Base-by-base conservation (phyloP, 2,797 vertebrate genomes). In the Enteromius mattozi region DNA sequence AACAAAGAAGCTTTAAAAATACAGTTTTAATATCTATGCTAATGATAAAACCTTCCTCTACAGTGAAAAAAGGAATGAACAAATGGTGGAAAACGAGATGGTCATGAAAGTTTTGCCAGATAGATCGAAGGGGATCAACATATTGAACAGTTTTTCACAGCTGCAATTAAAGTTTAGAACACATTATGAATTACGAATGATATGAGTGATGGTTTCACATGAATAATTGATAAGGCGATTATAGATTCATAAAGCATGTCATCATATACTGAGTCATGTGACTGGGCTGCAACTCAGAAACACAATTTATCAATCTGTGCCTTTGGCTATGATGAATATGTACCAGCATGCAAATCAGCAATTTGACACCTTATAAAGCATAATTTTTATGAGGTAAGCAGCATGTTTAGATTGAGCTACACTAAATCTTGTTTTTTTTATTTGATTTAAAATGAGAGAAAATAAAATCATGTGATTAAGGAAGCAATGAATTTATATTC, bases 21-120 rank as follows among this genome's bases (percentile, higher is more conserved):
- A 81, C 80, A 78, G 68, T 83, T 89, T 89, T 90, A 89, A 89
- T 88, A 91, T 87, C 80, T 86, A 87, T 87, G 86, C 75, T 88
- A 85, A 89, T 90, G 76, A 71, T 81, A 42, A 81, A 72, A 56
- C 68, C 80, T 76, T 82, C 76, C 81, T 85, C 72, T 77, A 78
- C 49, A 75, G 66, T 65, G n/a, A 47, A 45, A 45, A 70, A 63
- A 19, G 66, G 49, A 70, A 72, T n/a, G 47, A 86, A 84, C 66
- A 51, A 77, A 82, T 65, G 49, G 75, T 42, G 47, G 82, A 72
- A 84, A 78, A 82, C 56, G 27, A 19, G 54, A 37, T 9, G 35
- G 33, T 68, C 51, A 35, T 72, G 54, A 83, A 86, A 81, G 70
- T 82, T 47, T 85, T 78, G 80, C 66, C 68, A 74, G 78, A 59